A percentile compares a stretch with the other conserved stretches of the same genome.
These are phyloP conservation scores for Petrophora chlorosata DNA, from an alignment of 2,888 invertebrate genomes.

Conservation along the genomic window DNA sequence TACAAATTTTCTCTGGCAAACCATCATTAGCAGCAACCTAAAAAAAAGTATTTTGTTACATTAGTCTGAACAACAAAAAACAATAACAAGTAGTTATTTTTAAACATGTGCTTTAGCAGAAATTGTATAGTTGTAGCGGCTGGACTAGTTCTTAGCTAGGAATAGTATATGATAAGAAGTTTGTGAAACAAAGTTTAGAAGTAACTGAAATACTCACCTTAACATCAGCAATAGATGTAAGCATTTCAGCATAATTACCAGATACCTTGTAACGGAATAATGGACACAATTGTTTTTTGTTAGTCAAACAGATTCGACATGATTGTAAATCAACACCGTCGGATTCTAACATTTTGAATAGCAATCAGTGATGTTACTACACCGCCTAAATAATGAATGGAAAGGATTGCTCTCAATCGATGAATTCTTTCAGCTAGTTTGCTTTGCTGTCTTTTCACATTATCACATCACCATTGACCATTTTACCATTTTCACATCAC, in stretches of 20 bases:
- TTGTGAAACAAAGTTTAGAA: background rate
- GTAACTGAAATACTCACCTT: conserved; percentile 53
- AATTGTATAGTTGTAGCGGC: too few species aligned
- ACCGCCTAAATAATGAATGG: conserved; percentile 22
- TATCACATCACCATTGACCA: conserved; percentile 24
- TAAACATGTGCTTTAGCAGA: too few species aligned
- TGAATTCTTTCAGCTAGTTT: conserved; percentile 13
- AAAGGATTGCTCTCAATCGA: conserved; percentile 33
- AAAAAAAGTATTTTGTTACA: too few species aligned
- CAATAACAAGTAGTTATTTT: conserved; percentile 1
- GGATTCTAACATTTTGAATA: conserved; percentile 59
- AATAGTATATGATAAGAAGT: background rate
- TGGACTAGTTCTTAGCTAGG: background rate
- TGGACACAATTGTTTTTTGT: conserved; percentile 72
- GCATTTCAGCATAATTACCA: conserved; percentile 81
- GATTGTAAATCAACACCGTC: conserved; percentile 65
- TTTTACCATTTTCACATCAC: conserved; percentile 48
- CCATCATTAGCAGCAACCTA: conserved; percentile 76
- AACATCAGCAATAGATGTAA: conserved; percentile 77
- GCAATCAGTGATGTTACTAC: conserved; percentile 34
- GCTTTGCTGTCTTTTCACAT: conserved; percentile 10
- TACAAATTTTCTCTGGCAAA: conserved; percentile 75
- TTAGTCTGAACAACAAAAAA: too few species aligned
- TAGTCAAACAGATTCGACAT: conserved; percentile 75
- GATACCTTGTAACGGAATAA: conserved; percentile 76